These are phyloP conservation scores for Eupithecia centaureata DNA, from an alignment of 2,888 invertebrate genomes.

Conservation along the genomic window DNA sequence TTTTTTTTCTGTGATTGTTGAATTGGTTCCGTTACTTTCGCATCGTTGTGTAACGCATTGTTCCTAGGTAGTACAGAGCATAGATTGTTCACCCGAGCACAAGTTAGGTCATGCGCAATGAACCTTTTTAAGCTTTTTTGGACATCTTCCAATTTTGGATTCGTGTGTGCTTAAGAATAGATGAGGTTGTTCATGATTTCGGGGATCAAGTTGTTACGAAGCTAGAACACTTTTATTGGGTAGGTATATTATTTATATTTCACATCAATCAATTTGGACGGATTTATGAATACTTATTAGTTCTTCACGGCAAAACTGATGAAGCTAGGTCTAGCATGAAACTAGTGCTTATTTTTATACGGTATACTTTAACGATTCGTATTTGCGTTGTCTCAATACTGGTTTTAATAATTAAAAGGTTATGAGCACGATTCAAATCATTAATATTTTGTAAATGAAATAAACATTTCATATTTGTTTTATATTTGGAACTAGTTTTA, in stretches of 20 bases:
- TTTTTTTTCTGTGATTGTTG: slow-evolving; percentile 30
- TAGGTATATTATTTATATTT: background rate
- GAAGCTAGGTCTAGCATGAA: background rate
- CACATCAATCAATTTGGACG: background rate
- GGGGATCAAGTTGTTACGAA: background rate
- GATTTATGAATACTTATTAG: background rate
- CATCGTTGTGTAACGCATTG: slow-evolving; percentile 46
- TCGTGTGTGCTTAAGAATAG: slow-evolving; percentile 23
- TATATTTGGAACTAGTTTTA: background rate
- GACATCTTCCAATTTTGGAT: slow-evolving; percentile 50
- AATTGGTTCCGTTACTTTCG: slow-evolving; percentile 50
- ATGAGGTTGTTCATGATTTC: slow-evolving; percentile 10
- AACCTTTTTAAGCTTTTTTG: slow-evolving; percentile 57
- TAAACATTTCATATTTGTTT: no score
- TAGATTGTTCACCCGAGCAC: slow-evolving; percentile 62
- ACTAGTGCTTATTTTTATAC: background rate
- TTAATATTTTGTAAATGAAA: no score
- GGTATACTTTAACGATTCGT: no score
- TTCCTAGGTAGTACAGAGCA: slow-evolving; percentile 30
- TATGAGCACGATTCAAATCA: no score
- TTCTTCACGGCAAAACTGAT: background rate
- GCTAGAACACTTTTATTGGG: background rate
- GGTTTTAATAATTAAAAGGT: no score
- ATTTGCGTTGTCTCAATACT: no score
- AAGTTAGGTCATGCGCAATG: slow-evolving; percentile 64